A percentile compares a stretch with the other conserved stretches of the same genome.
These are phyloP conservation scores for Temnopleurus reevesii DNA, from an alignment of 53 echinoderm and acorn worm genomes.

Conservation along the genomic window DNA sequence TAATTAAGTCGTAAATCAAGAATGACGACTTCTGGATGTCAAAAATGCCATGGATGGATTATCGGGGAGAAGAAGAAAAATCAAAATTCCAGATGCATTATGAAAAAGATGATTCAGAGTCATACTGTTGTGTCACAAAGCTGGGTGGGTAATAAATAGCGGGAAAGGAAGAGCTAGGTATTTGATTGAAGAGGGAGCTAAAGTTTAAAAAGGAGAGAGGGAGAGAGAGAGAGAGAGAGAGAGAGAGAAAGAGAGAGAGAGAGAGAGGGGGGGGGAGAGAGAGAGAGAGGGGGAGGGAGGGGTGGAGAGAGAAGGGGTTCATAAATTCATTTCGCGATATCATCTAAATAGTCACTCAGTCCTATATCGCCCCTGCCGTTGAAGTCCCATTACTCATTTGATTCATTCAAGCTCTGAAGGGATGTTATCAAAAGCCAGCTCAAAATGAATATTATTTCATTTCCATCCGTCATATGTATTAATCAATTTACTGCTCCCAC, in stretches of 20 bases:
- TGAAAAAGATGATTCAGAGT: too few species aligned
- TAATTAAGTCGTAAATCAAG: too few species aligned
- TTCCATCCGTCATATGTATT: constrained; percentile 54
- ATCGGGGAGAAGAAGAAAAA: too few species aligned
- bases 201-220: background rate
- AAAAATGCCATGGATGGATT: too few species aligned
- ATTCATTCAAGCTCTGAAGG: background rate
- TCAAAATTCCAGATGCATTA: too few species aligned
- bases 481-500: constrained; percentile 33
- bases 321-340: constrained; percentile 1
- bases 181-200: background rate
- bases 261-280: background rate
- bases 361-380: background rate
- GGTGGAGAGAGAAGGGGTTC: background rate
- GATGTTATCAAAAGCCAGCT: constrained; percentile 26
- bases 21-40: too few species aligned
- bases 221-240: background rate
- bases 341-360: constrained; percentile 1
- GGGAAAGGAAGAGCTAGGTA: background rate
- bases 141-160: too few species aligned
- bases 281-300: background rate
- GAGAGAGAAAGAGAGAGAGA: background rate
- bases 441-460: constrained; percentile 57
- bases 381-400: background rate
- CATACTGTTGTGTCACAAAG: too few species aligned